These are phyloP conservation scores for Paracanthobrama guichenoti DNA, from an alignment of 2,113 vertebrate genomes.

Conservation along the genomic window DNA sequence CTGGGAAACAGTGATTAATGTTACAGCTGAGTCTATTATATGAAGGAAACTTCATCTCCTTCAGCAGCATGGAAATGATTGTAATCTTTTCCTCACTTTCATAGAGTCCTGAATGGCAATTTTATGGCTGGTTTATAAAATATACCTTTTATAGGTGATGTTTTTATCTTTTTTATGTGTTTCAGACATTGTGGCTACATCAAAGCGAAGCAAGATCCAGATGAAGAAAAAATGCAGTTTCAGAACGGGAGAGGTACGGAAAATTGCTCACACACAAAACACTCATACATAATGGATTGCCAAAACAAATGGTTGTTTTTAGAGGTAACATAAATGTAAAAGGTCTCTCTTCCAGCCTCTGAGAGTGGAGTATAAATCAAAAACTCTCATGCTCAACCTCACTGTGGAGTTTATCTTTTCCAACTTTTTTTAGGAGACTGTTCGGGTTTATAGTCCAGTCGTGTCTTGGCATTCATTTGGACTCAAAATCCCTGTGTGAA, in stretches of 20 bases:
- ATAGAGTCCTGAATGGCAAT: neutral
- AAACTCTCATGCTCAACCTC: neutral
- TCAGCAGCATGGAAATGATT: neutral
- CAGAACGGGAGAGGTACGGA: conserved; percentile 79
- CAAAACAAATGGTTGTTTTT: conserved; percentile 14
- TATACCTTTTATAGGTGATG: neutral
- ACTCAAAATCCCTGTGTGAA: conserved; percentile 14
- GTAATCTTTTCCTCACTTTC: neutral
- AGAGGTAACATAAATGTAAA: conserved; percentile 22
- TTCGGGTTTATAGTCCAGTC: conserved; percentile 19
- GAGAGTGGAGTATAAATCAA: conserved; percentile 32
- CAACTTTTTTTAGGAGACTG: conserved; percentile 13
- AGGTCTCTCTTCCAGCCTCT: neutral
- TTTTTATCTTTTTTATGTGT: conserved; percentile 45
- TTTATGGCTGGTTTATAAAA: conserved; percentile 32
- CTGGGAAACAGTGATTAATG: neutral
- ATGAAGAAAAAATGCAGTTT: conserved; percentile 85
- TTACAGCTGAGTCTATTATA: neutral
- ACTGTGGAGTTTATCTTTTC: conserved; percentile 18
- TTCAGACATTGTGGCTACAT: conserved; percentile 83
- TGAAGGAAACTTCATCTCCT: conserved; percentile 1
- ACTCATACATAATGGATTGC: neutral
- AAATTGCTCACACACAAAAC: neutral
- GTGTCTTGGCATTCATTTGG: conserved; percentile 3
- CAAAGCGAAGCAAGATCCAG: conserved; percentile 83